Conservation (phyloP, 2,797 vertebrate species). For the Ispidina picta region DNA sequence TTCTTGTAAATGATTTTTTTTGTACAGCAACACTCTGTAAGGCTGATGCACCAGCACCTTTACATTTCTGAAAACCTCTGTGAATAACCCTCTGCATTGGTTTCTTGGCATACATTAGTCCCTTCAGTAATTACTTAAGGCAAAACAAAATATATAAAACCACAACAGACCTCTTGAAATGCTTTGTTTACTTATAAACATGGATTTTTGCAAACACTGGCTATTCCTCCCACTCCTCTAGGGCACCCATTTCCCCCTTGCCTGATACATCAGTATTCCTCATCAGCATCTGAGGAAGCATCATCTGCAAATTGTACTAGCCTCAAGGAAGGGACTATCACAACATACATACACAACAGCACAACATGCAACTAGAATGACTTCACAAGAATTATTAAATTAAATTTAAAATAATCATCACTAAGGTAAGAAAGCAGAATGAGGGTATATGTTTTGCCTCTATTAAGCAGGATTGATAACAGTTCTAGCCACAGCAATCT, state of each 20-base stretch:
- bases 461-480: neutral
- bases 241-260: neutral
- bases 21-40: neutral
- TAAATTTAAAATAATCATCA: neutral
- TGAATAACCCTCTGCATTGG: neutral
- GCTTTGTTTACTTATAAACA: neutral
- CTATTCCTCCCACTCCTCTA: neutral
- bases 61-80: neutral
- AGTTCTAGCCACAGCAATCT: neutral
- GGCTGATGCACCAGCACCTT: neutral
- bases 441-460: neutral
- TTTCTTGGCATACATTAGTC: neutral
- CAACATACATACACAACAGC: neutral
- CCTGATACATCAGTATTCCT: neutral
- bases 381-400: neutral
- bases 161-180: neutral
- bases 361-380: neutral
- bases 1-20: neutral
- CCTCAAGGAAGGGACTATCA: neutral
- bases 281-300: neutral
- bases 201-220: rapidly evolving
- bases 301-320: neutral
- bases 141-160: neutral
- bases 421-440: neutral
- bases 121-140: neutral